Conservation (phyloP, 2,797 vertebrate genomes). For the Pteronotus mesoamericanus region DNA sequence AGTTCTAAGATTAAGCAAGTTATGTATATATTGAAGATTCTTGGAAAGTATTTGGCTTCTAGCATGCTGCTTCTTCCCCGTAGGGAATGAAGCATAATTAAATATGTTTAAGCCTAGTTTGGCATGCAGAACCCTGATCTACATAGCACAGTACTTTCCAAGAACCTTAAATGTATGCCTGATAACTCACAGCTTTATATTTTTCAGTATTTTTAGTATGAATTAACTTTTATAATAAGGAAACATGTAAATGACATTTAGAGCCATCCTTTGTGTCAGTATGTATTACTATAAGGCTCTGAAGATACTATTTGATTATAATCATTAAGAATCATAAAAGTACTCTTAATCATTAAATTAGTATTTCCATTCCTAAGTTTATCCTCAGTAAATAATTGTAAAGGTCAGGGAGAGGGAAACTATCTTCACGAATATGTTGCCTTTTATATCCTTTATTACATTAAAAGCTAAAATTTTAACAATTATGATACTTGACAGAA, state of each 20-base stretch:
- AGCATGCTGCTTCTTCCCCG: neutral
- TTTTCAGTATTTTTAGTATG: neutral
- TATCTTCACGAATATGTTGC: neutral
- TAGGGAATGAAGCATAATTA: neutral
- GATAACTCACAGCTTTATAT: neutral
- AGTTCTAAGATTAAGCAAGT: neutral
- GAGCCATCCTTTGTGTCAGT: neutral
- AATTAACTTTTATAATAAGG: neutral
- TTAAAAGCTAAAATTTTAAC: slow-evolving; percentile 3
- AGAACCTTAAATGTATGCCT: neutral
- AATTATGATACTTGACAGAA: neutral
- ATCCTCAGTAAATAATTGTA: neutral
- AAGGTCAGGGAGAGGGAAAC: neutral
- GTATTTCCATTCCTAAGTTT: neutral
- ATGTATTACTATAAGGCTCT: neutral
- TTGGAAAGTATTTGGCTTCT: neutral
- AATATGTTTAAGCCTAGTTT: neutral
- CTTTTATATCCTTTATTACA: neutral
- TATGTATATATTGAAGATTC: neutral
- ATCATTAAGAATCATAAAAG: slow-evolving; percentile 13
- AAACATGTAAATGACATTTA: slow-evolving; percentile 2
- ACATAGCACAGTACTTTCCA: neutral
- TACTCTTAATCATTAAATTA: neutral
- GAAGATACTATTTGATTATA: neutral
- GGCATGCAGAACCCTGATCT: neutral